These are phyloP conservation scores for Chouioia cunea DNA, from an alignment of 2,888 invertebrate species.

Conservation along the genomic window DNA sequence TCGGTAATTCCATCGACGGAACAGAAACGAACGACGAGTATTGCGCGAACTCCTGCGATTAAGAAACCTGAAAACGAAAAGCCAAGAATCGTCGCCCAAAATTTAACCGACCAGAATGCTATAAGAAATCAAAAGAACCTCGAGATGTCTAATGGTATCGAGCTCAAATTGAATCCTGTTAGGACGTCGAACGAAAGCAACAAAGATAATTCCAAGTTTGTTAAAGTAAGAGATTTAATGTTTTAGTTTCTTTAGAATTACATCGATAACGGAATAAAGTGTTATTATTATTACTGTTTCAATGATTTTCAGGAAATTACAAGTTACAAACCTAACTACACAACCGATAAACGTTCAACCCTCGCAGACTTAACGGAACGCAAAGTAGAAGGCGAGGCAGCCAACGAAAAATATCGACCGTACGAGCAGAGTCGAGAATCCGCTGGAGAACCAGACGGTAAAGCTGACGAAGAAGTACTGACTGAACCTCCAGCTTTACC, in stretches of 20 bases:
- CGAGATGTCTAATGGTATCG: slow-evolving; percentile 49
- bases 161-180: slow-evolving; percentile 60
- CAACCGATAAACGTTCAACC: slow-evolving; percentile 42
- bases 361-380: slow-evolving; percentile 49
- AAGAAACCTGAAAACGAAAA: slow-evolving; percentile 61
- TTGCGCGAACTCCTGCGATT: slow-evolving; percentile 56
- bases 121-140: slow-evolving; percentile 45
- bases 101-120: slow-evolving; percentile 45
- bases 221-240: slow-evolving; percentile 47
- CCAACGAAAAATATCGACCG: slow-evolving; percentile 48
- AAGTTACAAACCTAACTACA: slow-evolving; percentile 46
- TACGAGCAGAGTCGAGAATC: slow-evolving; percentile 78
- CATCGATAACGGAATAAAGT: too few species aligned
- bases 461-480: slow-evolving; percentile 83
- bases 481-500: slow-evolving; percentile 79
- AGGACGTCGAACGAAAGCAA: slow-evolving; percentile 61
- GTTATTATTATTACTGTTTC: too few species aligned
- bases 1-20: slow-evolving; percentile 46
- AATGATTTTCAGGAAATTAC: slow-evolving; percentile 19
- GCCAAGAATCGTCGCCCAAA: slow-evolving; percentile 52
- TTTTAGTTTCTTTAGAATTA: too few species aligned
- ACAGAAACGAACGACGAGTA: slow-evolving; percentile 54
- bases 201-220: slow-evolving; percentile 61
- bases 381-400: slow-evolving; percentile 57
- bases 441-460: slow-evolving; percentile 89